Conservation (phyloP, 2,113 vertebrate genomes). For the Clinocottus analis region DNA sequence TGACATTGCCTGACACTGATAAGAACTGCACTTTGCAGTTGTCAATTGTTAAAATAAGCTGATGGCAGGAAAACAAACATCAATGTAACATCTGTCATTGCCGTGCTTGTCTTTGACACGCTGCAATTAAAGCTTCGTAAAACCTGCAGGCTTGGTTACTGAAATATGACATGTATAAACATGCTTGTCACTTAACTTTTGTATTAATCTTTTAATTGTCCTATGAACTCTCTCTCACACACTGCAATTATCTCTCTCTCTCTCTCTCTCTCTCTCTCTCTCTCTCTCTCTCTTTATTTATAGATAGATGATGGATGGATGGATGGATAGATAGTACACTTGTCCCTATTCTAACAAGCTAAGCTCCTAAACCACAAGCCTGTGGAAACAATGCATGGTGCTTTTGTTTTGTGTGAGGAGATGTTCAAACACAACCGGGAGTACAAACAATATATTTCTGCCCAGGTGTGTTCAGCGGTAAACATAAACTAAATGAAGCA, state of each 20-base stretch:
- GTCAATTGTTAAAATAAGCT: constrained; percentile 60
- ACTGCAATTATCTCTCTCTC: too few species aligned
- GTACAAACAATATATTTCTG: constrained; percentile 40
- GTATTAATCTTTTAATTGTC: constrained; percentile 17
- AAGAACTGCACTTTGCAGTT: constrained; percentile 35
- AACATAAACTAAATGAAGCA: constrained; percentile 78
- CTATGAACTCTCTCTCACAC: background rate
- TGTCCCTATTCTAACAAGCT: background rate
- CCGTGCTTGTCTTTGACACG: constrained; percentile 9
- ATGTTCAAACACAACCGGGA: constrained; percentile 33
- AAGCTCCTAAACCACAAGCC: constrained; percentile 26
- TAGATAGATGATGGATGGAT: too few species aligned
- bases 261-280: too few species aligned
- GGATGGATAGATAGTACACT: too few species aligned
- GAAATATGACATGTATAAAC: background rate
- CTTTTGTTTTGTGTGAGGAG: constrained; percentile 40
- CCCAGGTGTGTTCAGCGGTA: constrained; percentile 47
- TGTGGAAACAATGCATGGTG: constrained; percentile 6
- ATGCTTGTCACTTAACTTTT: constrained; percentile 7
- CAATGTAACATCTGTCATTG: constrained; percentile 27
- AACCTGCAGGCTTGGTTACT: background rate
- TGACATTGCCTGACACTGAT: constrained; percentile 43
- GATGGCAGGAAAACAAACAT: constrained; percentile 37
- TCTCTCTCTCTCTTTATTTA: too few species aligned
- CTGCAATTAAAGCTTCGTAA: constrained; percentile 15